These are phyloP conservation scores for Harmothoe impar DNA, from an alignment of 2,888 invertebrate genomes.

Conservation along the genomic window DNA sequence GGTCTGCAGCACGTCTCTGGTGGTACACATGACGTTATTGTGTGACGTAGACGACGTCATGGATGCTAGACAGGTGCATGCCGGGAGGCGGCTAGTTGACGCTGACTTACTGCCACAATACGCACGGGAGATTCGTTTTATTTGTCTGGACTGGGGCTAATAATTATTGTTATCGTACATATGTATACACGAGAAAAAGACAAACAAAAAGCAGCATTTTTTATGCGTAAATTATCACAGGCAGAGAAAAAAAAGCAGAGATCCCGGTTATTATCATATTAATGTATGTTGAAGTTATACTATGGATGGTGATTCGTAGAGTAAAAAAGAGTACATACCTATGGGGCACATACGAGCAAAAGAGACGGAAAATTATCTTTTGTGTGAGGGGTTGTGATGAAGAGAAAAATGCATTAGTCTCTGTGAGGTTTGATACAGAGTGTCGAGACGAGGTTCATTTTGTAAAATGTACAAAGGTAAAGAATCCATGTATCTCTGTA, in stretches of 20 bases:
- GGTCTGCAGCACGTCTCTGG: neutral
- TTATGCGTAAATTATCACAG: constrained; percentile 56
- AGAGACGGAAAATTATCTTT: constrained; percentile 44
- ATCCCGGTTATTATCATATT: constrained; percentile 52
- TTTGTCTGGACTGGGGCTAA: constrained; percentile 19
- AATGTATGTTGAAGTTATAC: constrained; percentile 40
- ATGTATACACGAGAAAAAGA: neutral
- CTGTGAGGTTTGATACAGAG: constrained; percentile 26
- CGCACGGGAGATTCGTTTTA: constrained; percentile 48
- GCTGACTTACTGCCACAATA: constrained; percentile 54
- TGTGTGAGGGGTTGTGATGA: constrained; percentile 59
- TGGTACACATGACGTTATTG: neutral
- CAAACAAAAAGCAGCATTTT: constrained; percentile 55
- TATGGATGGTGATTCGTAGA: neutral
- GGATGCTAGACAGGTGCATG: constrained; percentile 4
- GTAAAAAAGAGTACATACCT: neutral
- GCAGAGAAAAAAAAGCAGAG: constrained; percentile 11
- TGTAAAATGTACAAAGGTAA: constrained; percentile 55
- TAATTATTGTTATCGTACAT: neutral
- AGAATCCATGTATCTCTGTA: constrained; percentile 31
- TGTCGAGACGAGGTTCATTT: constrained; percentile 38
- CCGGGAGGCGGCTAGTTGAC: constrained; percentile 29
- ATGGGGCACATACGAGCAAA: constrained; percentile 27
- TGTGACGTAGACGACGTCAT: neutral
- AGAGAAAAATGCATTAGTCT: constrained; percentile 47